A percentile compares a stretch with the other conserved stretches of the same genome.
Evolutionary conservation across 2,113 vertebrate species (phyloP).

Genomic region (Poicephalus meyeri): DNA sequence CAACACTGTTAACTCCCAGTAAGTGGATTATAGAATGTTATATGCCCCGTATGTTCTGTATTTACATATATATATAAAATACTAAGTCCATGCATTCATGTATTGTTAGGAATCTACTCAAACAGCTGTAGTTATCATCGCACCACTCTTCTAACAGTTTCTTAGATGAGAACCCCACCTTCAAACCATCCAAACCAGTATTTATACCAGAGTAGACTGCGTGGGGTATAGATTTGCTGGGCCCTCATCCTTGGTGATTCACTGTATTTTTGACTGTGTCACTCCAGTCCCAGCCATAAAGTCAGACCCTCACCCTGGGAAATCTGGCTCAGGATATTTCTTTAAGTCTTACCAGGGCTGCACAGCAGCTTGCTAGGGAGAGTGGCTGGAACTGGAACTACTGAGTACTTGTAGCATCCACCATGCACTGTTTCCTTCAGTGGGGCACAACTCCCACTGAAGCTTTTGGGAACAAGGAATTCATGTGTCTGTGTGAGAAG

Average conservation of each 20-base stretch:
- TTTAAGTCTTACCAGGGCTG: background rate
- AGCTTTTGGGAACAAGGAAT: background rate
- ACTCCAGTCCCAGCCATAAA: background rate
- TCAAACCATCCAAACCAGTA: background rate
- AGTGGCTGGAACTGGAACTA: background rate
- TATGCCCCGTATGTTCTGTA: background rate
- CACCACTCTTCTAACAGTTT: background rate
- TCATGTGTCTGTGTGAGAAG: background rate
- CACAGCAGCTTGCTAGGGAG: background rate
- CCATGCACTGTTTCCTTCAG: background rate
- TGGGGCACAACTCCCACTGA: background rate
- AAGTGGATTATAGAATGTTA: background rate
- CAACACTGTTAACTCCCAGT: background rate
- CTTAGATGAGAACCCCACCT: background rate
- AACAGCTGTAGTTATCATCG: background rate
- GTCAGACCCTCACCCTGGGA: background rate
- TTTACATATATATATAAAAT: background rate
- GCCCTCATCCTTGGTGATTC: background rate
- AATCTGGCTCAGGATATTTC: background rate
- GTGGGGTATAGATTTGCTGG: background rate
- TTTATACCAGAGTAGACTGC: background rate
- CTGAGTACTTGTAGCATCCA: background rate
- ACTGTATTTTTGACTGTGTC: background rate
- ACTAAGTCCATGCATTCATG: background rate
- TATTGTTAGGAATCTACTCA: background rate